Percentiles rank a stretch among this genome's conserved stretches.
Evolutionary conservation across 2,888 invertebrate species (phyloP).

Genomic region (Sericinus montela): DNA sequence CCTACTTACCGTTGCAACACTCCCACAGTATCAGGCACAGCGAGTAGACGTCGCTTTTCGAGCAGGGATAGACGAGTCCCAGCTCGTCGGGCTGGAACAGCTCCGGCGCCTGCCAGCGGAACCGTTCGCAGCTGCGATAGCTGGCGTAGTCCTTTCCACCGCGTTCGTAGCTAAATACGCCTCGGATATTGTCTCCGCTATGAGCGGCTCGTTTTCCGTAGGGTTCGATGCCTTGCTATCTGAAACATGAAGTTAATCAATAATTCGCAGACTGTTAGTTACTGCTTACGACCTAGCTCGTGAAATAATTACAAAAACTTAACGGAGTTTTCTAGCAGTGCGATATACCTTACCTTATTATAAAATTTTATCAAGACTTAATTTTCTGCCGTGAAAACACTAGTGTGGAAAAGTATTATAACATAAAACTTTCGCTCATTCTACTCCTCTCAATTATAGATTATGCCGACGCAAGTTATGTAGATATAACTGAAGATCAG

Average conservation of each 20-base stretch:
- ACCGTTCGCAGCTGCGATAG: slow-evolving; percentile 42
- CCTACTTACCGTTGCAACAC: slow-evolving; percentile 59
- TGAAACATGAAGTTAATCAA: slow-evolving; percentile 26
- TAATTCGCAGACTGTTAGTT: too few species aligned
- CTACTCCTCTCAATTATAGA: too few species aligned
- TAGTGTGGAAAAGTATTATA: too few species aligned
- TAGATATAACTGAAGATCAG: too few species aligned
- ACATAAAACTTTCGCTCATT: too few species aligned
- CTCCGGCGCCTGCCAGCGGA: slow-evolving; percentile 70
- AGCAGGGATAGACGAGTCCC: slow-evolving; percentile 54
- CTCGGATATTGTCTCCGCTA: slow-evolving; percentile 55
- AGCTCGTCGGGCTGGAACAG: slow-evolving; percentile 52
- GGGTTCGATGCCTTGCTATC: slow-evolving; percentile 38
- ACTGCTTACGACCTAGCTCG: too few species aligned
- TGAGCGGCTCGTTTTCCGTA: slow-evolving; percentile 51
- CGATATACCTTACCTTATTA: too few species aligned
- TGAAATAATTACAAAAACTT: too few species aligned
- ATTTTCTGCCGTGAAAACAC: too few species aligned
- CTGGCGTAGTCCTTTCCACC: slow-evolving; percentile 41
- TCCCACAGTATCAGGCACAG: slow-evolving; percentile 65
- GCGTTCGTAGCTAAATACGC: slow-evolving; percentile 43
- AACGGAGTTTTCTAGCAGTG: too few species aligned
- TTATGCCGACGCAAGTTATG: too few species aligned
- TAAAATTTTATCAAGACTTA: too few species aligned
- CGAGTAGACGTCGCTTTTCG: slow-evolving; percentile 64